phyloP scores from a whole-genome alignment of 2,888 invertebrate genomes.

The Malthinus flaveolus region DNA sequence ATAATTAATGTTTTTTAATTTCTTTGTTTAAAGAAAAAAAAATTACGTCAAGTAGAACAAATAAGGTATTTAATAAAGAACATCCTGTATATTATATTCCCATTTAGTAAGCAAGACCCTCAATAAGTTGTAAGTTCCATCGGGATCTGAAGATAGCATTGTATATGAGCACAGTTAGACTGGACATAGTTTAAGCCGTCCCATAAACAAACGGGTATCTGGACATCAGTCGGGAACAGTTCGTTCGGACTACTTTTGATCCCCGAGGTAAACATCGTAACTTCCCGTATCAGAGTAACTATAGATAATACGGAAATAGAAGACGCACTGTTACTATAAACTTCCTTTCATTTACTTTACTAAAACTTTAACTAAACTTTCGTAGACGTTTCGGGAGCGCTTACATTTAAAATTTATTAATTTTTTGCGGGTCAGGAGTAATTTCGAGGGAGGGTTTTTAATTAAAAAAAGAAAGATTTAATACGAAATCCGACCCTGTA shows the following conservation, averaged over 20 bases:
- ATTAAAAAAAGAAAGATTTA: no score
- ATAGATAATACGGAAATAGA: slow-evolving; percentile 39
- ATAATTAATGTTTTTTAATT: no score
- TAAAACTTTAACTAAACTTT: slow-evolving; percentile 11
- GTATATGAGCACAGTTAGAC: slow-evolving; percentile 56
- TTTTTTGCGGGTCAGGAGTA: no score
- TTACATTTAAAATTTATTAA: no score
- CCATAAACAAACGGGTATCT: slow-evolving; percentile 56
- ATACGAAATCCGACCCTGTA: no score
- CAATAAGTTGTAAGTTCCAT: slow-evolving; percentile 46
- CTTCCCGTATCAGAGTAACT: slow-evolving; percentile 49
- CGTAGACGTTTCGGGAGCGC: slow-evolving; percentile 6
- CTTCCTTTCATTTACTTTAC: slow-evolving; percentile 22
- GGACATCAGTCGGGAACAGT: slow-evolving; percentile 56
- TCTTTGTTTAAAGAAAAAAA: no score
- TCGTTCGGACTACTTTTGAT: slow-evolving; percentile 42
- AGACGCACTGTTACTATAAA: slow-evolving; percentile 31
- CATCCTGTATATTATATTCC: slow-evolving; percentile 34
- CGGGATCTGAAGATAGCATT: slow-evolving; percentile 56
- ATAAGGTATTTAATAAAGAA: not conserved
- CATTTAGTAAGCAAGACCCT: slow-evolving; percentile 37
- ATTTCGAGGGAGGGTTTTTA: no score
- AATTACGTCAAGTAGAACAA: no score
- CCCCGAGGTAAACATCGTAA: slow-evolving; percentile 56
- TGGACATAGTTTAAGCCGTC: slow-evolving; percentile 57